Percentiles rank a stretch among this genome's conserved stretches.
phyloP scores from a whole-genome alignment of 2,888 invertebrate genomes.

The Ceratothoa steindachneri region DNA sequence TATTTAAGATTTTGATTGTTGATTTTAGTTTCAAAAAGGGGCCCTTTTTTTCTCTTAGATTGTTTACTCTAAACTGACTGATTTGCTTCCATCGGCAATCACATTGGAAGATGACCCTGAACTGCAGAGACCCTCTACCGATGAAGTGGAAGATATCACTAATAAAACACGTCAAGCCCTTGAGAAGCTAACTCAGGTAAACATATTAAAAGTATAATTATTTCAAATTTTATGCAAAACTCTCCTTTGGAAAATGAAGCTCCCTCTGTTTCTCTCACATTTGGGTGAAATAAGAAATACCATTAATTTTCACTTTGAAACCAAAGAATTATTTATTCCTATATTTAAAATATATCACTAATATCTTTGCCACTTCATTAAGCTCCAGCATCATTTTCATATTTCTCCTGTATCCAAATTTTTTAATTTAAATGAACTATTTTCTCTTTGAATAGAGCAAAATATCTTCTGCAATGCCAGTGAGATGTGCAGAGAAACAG shows the following conservation, averaged over 20 bases:
- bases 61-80: constrained; percentile 88
- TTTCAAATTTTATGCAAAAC: not conserved
- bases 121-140: constrained; percentile 81
- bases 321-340: too few relatives aligned
- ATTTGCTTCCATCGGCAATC: constrained; percentile 85
- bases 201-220: constrained; percentile 68
- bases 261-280: not conserved
- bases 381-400: not conserved
- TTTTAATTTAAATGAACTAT: too few relatives aligned
- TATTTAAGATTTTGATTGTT: too few relatives aligned
- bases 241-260: not conserved
- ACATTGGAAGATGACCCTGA: constrained; percentile 82
- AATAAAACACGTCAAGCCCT: constrained; percentile 82
- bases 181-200: constrained; percentile 70
- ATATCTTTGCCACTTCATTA: too few relatives aligned
- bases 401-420: too few relatives aligned
- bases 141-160: constrained; percentile 79
- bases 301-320: too few relatives aligned
- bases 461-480: constrained; percentile 53
- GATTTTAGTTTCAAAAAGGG: too few relatives aligned
- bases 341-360: too few relatives aligned
- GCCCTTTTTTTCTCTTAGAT: constrained; percentile 59
- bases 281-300: too few relatives aligned
- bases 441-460: constrained; percentile 24
- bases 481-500: constrained; percentile 86